Evolutionary conservation across 1,140 invertebrate species (phyloP), one percentile per base, ranked within the genome.

Genomic region (Manduca sexta): DNA sequence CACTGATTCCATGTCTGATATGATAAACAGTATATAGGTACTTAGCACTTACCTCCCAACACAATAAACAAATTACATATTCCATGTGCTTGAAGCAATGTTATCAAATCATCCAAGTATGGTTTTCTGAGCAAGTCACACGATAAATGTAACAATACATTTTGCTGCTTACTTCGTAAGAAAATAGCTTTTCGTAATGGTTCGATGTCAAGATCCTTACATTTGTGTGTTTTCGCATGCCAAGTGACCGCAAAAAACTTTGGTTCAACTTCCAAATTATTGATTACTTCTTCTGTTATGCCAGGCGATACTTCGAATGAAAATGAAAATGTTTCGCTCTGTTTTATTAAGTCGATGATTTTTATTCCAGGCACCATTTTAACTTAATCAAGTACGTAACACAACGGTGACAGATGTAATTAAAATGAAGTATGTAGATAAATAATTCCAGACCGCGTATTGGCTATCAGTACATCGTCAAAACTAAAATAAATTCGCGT

Each of bases 291-390:
- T 45, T 63, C 46, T 0, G 43, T 34, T 45, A 80, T 43, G 48
- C 69, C 64, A 6, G 79, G 76, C n/a, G 79, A 82, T 7, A 85
- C 60, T 74, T 85, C 82, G 38, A 74, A 69, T 2, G 82, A 85
- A 59, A 65, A 81, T 11, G 69, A 62, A 45, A 71, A 63, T 1
- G 54, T 26, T 1, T 51, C 8, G n/a, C 15, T 31, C 6, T 52
- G 48, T 52, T 67, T 67, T 17, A 78, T 49, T 37, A 79, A 46
- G 11, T 82, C 74, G 4, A 57, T 69, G 26, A 81, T 47, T 63
- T 69, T 55, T 47, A 17, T 51, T 45, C 12, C 11, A n/a, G 21
- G 4, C 31, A 31, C 30, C 43, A 45, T 43, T 14, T 43, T 29
- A 13, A 15, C 38, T 38, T 26, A 8, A 26, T 26, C 8, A 26